Conservation (phyloP, 30 jellyfish, hydroid and myxozoan genomes). For the Hydractinia echinata region DNA sequence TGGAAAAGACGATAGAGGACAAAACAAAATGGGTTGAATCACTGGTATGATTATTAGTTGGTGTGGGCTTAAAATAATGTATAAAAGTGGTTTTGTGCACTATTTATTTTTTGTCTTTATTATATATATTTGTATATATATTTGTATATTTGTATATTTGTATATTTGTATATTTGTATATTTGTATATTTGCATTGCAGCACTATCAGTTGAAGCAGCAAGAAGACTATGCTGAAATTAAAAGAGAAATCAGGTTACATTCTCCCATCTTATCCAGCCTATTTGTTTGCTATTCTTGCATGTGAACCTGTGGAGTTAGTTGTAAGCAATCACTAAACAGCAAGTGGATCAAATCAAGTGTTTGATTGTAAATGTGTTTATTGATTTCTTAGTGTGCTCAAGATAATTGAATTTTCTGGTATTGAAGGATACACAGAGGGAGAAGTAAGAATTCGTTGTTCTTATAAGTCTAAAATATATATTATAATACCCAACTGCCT, state of each 20-base stretch:
- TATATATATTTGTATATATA: background rate
- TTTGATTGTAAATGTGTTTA: background rate
- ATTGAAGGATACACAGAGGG: conserved; percentile 19
- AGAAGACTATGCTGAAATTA: conserved; percentile 79
- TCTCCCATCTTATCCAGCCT: background rate
- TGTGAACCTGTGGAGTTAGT: no score
- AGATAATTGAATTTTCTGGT: conserved; percentile 79
- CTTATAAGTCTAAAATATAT: no score
- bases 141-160: no score
- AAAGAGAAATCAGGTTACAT: conserved; percentile 66
- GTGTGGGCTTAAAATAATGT: no score
- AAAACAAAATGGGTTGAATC: conserved; percentile 40
- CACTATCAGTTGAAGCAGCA: conserved; percentile 46
- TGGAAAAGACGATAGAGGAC: conserved; percentile 51
- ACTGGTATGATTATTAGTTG: background rate
- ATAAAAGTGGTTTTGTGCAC: background rate
- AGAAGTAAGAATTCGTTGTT: background rate
- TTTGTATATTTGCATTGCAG: conserved; percentile 2
- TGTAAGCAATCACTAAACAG: background rate
- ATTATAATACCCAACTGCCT: no score
- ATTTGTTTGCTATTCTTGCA: no score
- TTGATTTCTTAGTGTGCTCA: conserved; percentile 52
- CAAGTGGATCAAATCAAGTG: background rate
- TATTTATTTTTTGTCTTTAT: background rate
- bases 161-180: background rate